These are phyloP conservation scores for Trissolcus japonicus DNA, from an alignment of 2,888 invertebrate genomes.

Conservation along the genomic window DNA sequence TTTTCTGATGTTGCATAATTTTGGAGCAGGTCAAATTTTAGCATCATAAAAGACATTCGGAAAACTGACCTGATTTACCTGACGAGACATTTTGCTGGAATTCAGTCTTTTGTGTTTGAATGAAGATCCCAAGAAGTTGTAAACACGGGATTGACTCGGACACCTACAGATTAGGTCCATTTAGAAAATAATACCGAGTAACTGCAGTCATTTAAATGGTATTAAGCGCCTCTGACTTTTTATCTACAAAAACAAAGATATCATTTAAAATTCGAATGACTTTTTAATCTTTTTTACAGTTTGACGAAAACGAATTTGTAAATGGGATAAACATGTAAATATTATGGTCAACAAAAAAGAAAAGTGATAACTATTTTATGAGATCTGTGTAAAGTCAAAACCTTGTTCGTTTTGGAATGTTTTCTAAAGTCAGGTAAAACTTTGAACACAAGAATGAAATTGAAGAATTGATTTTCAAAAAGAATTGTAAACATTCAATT, in stretches of 20 bases:
- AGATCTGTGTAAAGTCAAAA: no score
- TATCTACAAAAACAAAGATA: constrained; percentile 1
- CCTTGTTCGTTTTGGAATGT: no score
- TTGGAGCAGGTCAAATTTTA: constrained; percentile 31
- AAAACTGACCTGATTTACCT: constrained; percentile 35
- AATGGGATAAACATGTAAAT: constrained; percentile 5
- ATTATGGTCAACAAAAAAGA: background rate
- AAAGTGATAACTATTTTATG: background rate
- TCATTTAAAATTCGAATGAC: background rate
- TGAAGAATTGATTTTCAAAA: no score
- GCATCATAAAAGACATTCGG: constrained; percentile 22
- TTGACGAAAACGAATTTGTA: background rate
- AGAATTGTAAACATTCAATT: no score
- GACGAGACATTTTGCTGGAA: constrained; percentile 28
- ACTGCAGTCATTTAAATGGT: no score
- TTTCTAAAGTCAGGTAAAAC: no score
- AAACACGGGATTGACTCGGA: constrained; percentile 14
- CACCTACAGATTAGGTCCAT: constrained; percentile 14
- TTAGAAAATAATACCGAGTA: no score
- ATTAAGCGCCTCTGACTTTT: background rate
- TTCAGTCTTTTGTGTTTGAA: constrained; percentile 22
- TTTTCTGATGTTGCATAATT: constrained; percentile 12
- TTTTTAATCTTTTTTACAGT: constrained; percentile 2
- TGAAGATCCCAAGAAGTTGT: constrained; percentile 17
- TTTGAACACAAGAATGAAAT: no score